Evolutionary conservation across 2,113 vertebrate genomes (phyloP).

Genomic region (Cyprinus carpio): DNA sequence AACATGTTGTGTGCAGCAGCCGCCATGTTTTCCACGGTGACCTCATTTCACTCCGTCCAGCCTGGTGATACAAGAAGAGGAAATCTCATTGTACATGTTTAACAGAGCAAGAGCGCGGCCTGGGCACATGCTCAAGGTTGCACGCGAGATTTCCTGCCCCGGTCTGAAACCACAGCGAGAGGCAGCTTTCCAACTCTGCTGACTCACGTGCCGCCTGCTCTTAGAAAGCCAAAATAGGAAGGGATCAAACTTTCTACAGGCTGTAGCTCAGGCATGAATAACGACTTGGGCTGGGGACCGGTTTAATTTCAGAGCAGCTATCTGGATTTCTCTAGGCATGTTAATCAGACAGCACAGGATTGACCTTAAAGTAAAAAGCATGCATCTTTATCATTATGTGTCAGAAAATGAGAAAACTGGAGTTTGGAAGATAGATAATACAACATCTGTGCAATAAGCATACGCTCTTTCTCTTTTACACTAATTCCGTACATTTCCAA

Average conservation of each 20-base stretch:
- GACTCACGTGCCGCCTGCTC: constrained; percentile 27
- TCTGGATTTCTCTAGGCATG: neutral
- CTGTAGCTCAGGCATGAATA: constrained; percentile 21
- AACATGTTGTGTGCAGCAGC: constrained; percentile 39
- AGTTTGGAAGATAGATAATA: neutral
- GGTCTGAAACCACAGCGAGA: constrained; percentile 21
- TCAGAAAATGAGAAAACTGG: neutral
- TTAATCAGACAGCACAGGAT: neutral
- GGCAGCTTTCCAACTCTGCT: constrained; percentile 43
- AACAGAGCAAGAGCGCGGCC: constrained; percentile 48
- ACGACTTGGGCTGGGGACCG: neutral
- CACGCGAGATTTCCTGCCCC: constrained; percentile 31
- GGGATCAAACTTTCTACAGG: constrained; percentile 18
- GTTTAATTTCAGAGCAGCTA: constrained; percentile 9
- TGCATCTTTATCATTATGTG: neutral
- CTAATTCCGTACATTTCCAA: neutral
- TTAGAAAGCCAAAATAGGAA: constrained; percentile 36
- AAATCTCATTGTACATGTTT: constrained; percentile 53
- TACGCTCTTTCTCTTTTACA: neutral
- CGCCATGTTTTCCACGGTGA: constrained; percentile 43
- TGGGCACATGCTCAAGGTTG: constrained; percentile 43
- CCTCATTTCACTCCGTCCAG: constrained; percentile 47
- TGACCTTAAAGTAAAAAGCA: neutral
- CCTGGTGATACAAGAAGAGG: constrained; percentile 48
- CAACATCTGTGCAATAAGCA: neutral